Conservation (phyloP, 2,113 vertebrate genomes). For the Laterallus jamaicensis region DNA sequence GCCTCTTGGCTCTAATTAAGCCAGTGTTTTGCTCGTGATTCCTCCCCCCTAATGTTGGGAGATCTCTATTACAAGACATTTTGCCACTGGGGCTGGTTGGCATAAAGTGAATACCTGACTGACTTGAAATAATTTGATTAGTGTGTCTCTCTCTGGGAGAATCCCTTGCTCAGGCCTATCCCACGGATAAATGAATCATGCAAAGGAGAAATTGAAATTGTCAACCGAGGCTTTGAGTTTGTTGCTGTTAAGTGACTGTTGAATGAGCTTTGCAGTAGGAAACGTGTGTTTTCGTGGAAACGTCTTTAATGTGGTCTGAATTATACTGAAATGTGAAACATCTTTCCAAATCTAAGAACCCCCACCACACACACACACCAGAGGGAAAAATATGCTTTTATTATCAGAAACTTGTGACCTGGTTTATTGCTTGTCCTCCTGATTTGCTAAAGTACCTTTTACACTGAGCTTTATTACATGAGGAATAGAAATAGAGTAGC, state of each 20-base stretch:
- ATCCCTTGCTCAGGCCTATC: slow-evolving; percentile 16
- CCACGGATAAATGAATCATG: slow-evolving; percentile 6
- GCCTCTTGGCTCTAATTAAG: slow-evolving; percentile 1
- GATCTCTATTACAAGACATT: background rate
- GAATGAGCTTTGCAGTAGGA: slow-evolving; percentile 26
- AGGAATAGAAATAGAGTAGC: background rate
- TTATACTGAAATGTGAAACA: background rate
- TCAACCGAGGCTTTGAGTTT: slow-evolving; percentile 8
- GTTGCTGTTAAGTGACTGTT: slow-evolving; percentile 19
- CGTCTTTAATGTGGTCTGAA: background rate
- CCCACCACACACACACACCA: no score
- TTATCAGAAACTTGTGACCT: background rate
- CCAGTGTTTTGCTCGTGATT: background rate
- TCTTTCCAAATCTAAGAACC: background rate
- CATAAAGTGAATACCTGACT: background rate
- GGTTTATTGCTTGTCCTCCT: background rate
- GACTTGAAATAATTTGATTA: slow-evolving; percentile 45
- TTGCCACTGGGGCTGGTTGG: background rate
- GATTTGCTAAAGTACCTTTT: background rate
- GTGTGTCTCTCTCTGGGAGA: background rate
- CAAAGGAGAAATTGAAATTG: slow-evolving; percentile 6
- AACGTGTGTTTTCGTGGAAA: background rate
- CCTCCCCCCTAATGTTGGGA: background rate
- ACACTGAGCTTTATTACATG: background rate
- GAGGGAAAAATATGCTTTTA: background rate